Evolutionary conservation across 2,888 invertebrate species (phyloP), one percentile per base, ranked within the genome.

Genomic region (Nemotelus pantherinus): DNA sequence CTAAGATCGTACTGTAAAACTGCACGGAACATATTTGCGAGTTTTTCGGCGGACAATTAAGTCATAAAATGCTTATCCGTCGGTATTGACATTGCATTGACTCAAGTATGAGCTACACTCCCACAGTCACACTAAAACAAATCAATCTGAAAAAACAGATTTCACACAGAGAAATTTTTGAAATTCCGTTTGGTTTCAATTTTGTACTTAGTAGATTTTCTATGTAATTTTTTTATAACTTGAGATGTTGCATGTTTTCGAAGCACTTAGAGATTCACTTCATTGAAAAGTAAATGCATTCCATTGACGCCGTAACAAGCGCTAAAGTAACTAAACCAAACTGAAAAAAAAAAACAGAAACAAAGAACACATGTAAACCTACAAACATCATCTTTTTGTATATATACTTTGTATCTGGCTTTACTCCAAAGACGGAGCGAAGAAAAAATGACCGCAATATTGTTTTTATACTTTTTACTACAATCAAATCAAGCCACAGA

Each of bases 191-290:
- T 65, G n/a, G 25, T 47, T 47, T 65, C 65, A 47, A 47, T 65
- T 65, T 47, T 65, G 65, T 65, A 65, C 65, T 65, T 65, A 65
- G 65, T 65, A 65, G 47, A 65, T 65, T 65, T 65, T 65, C 10
- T 65, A 65, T 65, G 65, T 65, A 2, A 25, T 47, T 65, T 44
- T 65, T 65, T 65, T 65, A 47, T 65, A 3, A 65, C 65, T 7
- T 45, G 47, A 44, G 65, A 7, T 25, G 25, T 25, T 7, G 9
- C 50, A 50, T 7, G 6, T 50, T 7, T 9, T 50, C 25, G 6
- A 50, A 50, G 50, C 50, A 50, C 50, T 50, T 25, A 25, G 25
- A 50, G 50, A 50, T 50, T 50, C 50, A 50, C 1, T 50, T 7
- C 9, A 50, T 25, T 25, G 25, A 50, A 7, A 50, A 50, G 9